A percentile compares a stretch with the other conserved stretches of the same genome.
Conservation (phyloP, 2,797 vertebrate species). For the Pagetopsis macropterus region DNA sequence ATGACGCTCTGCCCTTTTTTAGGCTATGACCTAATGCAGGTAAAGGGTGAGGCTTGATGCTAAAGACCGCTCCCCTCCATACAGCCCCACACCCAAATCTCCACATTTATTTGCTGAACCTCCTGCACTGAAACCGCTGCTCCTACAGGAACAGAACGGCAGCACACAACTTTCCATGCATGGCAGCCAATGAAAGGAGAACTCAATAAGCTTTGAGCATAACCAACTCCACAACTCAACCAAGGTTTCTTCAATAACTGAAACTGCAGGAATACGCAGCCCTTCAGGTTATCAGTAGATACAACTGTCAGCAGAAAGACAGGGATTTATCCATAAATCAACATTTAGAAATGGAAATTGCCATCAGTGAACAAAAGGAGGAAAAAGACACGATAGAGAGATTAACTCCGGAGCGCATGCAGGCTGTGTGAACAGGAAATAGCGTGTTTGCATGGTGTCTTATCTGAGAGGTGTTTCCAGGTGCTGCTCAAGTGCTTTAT, state of each 20-base stretch:
- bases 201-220: conserved; percentile 29
- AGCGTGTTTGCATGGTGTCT: conserved; percentile 52
- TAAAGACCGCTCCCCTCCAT: conserved; percentile 33
- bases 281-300: neutral
- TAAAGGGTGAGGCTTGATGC: conserved; percentile 51
- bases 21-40: conserved; percentile 70
- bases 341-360: conserved; percentile 28
- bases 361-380: conserved; percentile 14
- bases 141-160: conserved; percentile 44
- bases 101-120: conserved; percentile 67
- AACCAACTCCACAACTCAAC: conserved; percentile 37
- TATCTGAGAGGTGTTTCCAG: conserved; percentile 62
- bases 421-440: conserved; percentile 49
- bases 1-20: conserved; percentile 44
- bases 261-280: conserved; percentile 3
- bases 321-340: conserved; percentile 7
- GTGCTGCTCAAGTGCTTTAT: conserved; percentile 61
- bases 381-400: conserved; percentile 11
- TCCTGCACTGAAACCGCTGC: conserved; percentile 63
- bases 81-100: conserved; percentile 56
- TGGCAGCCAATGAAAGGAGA: conserved; percentile 55
- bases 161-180: conserved; percentile 63
- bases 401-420: neutral
- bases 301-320: neutral
- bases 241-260: conserved; percentile 27